Conservation (phyloP, 2,113 vertebrate genomes). For the Spilogale gracilis region DNA sequence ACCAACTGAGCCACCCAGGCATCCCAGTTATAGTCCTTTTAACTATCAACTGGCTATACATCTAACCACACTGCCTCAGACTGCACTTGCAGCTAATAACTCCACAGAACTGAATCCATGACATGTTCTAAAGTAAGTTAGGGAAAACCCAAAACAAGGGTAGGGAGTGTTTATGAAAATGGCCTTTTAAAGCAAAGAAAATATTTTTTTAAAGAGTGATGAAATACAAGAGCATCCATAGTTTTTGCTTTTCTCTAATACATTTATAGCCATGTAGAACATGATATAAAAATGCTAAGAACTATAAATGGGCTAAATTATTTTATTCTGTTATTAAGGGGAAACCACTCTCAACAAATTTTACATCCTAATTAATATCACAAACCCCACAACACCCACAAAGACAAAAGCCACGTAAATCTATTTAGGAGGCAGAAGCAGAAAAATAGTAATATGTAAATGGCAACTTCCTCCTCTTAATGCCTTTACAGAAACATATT, state of each 20-base stretch:
- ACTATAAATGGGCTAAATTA: conserved; percentile 48
- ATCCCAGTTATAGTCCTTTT: background rate
- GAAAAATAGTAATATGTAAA: background rate
- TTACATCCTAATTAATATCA: background rate
- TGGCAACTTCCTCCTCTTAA: background rate
- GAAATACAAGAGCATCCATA: background rate
- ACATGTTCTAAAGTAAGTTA: background rate
- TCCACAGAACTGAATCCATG: background rate
- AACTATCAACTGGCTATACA: background rate
- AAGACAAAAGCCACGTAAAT: conserved; percentile 37
- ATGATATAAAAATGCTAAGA: background rate
- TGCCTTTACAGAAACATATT: background rate
- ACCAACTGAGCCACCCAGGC: too few relatives aligned
- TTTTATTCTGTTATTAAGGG: conserved; percentile 42
- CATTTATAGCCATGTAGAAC: conserved; percentile 2
- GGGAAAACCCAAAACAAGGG: background rate
- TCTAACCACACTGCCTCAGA: background rate
- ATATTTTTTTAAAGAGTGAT: conserved; percentile 1
- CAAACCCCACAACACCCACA: background rate
- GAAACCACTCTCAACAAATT: conserved; percentile 50
- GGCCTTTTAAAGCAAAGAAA: conserved; percentile 1
- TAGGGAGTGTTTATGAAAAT: background rate
- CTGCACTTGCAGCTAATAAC: background rate
- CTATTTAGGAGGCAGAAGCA: conserved; percentile 6
- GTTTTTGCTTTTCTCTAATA: conserved; percentile 43